Evolutionary conservation across 2,113 vertebrate genomes (phyloP), one percentile per base, ranked within the genome.

Genomic region (Menidia beryllina): DNA sequence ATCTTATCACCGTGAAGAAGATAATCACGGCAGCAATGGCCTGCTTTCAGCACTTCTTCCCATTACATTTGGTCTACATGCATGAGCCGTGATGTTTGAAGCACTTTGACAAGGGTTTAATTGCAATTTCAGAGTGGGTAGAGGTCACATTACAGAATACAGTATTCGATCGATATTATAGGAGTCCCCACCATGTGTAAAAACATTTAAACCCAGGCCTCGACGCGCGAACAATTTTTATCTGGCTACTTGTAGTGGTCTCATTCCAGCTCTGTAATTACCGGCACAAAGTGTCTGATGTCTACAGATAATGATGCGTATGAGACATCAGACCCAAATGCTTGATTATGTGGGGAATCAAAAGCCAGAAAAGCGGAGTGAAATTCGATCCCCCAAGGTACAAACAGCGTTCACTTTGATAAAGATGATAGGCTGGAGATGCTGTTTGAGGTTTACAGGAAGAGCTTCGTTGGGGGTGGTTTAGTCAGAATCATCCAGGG

Each of bases 1-100:
- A 82, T 88, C 84, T 82, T 84, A 86, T 88, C 82, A 23, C 24
- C 2, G 12, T 34, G 7, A 50, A 20, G 34, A 69, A 77, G 72
- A 55, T 52, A 58, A 77, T 41, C 60, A 72, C 62, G 65, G 76
- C 66, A 70, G 59, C 21, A 2, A 20, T 70, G 71, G 78, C 57
- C 67, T 77, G 47, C 30, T 23, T 59, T 84, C 63, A 36, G 30
- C 67, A 69, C 54, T 51, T 77, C 68, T 75, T 60, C 69, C 26
- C 67, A 20, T 38, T 50, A 43, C 57, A 59, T 75, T 75, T 63
- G 34, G 50, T 53, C 69, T 67, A 54, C 24, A 74, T 75, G 41
- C 39, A 17, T 24, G 36, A 73, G 38, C 27, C 19, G 27, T 61
- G 34, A 74, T 56, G 58, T 38, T 4, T 24, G 2, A 4, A 81